Evolutionary conservation across 2,113 vertebrate genomes (phyloP).

Genomic region (Ceuthmochares aereus): DNA sequence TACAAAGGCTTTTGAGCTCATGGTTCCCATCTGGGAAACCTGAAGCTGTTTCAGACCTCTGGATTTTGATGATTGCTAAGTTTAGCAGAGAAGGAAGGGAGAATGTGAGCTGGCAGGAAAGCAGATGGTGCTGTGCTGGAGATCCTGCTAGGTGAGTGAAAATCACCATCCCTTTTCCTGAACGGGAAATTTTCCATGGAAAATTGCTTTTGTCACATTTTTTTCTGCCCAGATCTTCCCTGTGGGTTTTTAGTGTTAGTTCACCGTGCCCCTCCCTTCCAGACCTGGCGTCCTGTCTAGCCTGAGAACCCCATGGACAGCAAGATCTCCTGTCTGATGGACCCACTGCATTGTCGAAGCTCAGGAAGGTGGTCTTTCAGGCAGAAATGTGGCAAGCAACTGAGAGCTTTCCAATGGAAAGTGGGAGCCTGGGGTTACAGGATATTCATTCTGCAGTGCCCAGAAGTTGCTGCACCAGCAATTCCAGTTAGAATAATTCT

Average conservation of each 20-base stretch:
- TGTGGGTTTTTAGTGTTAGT: neutral
- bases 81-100: neutral
- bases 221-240: neutral
- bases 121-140: slow-evolving; percentile 7
- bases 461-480: neutral
- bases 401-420: neutral
- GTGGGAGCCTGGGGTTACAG: neutral
- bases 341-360: neutral
- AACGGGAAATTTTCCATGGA: neutral
- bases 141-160: neutral
- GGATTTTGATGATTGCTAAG: neutral
- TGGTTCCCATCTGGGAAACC: neutral
- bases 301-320: neutral
- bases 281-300: neutral
- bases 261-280: neutral
- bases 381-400: neutral
- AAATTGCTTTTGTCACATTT: neutral
- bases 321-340: neutral
- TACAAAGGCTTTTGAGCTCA: neutral
- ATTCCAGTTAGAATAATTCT: neutral
- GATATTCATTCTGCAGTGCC: neutral
- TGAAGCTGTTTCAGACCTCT: neutral
- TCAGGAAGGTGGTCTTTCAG: neutral
- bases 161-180: slow-evolving; percentile 1
- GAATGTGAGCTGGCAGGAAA: neutral